Conservation (phyloP, 2,797 vertebrate species). For the Ceyx erithaca region DNA sequence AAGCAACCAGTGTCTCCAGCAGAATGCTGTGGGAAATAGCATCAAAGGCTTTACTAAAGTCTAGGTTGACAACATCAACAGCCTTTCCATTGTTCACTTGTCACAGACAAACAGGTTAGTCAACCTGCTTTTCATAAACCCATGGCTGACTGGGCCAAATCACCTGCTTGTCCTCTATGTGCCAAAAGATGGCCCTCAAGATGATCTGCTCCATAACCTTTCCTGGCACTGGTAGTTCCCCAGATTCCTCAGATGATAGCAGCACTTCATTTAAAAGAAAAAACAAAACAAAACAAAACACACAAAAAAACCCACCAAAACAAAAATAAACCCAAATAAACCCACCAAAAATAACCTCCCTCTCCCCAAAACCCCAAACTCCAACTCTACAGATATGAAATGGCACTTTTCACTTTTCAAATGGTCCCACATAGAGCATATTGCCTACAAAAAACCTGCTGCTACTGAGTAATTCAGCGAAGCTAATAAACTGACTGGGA, state of each 20-base stretch:
- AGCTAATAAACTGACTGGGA: neutral
- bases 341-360: neutral
- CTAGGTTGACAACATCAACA: too few relatives aligned
- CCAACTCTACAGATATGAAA: neutral
- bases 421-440: fast-evolving
- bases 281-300: neutral
- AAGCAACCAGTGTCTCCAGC: too few relatives aligned
- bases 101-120: too few relatives aligned
- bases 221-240: fast-evolving
- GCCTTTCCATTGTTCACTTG: too few relatives aligned
- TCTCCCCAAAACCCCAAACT: neutral
- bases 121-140: too few relatives aligned
- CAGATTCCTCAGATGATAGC: neutral
- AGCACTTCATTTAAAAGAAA: neutral
- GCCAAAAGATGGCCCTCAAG: neutral
- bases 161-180: too few relatives aligned
- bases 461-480: neutral
- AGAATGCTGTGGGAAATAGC: too few relatives aligned
- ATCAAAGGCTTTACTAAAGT: too few relatives aligned
- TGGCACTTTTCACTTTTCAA: neutral
- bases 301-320: neutral
- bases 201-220: neutral
- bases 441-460: neutral
- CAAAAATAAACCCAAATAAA: neutral
- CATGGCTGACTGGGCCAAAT: too few relatives aligned